These are phyloP conservation scores for Equus przewalskii DNA, from an alignment of 2,113 vertebrate genomes.

Conservation along the genomic window DNA sequence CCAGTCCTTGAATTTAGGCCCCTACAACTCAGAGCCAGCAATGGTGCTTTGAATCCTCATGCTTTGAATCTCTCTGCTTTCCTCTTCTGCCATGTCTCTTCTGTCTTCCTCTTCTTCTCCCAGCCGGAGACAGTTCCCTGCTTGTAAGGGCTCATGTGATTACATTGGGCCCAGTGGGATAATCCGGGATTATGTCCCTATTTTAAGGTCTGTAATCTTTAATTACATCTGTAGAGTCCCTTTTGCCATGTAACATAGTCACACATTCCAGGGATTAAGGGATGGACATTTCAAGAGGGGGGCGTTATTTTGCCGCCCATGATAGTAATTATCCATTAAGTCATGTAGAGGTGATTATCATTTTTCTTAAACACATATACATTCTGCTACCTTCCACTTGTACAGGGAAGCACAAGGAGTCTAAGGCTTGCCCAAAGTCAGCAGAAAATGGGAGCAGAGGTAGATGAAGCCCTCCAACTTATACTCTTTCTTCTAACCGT, in stretches of 20 bases:
- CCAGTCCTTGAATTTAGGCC: background rate
- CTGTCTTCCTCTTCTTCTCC: background rate
- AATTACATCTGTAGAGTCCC: background rate
- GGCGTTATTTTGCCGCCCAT: constrained; percentile 8
- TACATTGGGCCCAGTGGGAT: background rate
- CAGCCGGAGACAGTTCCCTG: background rate
- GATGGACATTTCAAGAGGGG: background rate
- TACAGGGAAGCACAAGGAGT: background rate
- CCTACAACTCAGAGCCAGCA: background rate
- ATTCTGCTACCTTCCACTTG: background rate
- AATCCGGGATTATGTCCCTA: background rate
- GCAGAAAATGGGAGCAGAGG: background rate
- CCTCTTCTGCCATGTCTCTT: background rate
- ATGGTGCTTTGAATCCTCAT: background rate
- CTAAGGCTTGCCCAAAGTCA: background rate
- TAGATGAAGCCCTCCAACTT: background rate
- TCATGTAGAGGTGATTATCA: background rate
- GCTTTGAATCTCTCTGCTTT: background rate
- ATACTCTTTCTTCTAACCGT: background rate
- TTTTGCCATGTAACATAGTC: background rate
- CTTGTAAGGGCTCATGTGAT: background rate
- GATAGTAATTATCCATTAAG: background rate
- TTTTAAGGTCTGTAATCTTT: constrained; percentile 21
- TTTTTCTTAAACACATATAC: constrained; percentile 3
- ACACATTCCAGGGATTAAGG: background rate